These are phyloP conservation scores for Onthophagus sagittarius DNA, from an alignment of 2,888 invertebrate species.

Conservation along the genomic window DNA sequence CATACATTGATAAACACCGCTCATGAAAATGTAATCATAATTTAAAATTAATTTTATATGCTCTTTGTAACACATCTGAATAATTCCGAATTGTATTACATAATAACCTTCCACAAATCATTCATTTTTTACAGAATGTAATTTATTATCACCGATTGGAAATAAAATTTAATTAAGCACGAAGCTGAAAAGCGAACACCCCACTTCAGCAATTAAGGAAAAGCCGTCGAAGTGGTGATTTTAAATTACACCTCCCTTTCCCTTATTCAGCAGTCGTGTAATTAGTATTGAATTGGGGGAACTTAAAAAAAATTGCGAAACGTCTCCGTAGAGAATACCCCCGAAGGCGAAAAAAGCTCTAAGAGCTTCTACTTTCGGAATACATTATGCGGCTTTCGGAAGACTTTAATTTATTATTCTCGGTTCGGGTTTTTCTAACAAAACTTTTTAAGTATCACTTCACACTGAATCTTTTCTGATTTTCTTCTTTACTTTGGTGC, in stretches of 20 bases:
- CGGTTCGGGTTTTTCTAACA: neutral
- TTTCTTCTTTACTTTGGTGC: neutral
- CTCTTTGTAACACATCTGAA: neutral
- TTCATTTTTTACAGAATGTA: neutral
- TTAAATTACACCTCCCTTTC: slow-evolving; percentile 7
- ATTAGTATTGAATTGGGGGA: slow-evolving; percentile 10
- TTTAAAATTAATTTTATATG: neutral
- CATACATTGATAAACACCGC: neutral
- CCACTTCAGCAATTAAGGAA: slow-evolving; percentile 1
- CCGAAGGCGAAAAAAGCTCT: neutral
- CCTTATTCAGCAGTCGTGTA: neutral
- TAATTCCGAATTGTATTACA: no score
- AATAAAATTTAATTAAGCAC: slow-evolving; percentile 1
- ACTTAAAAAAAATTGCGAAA: slow-evolving; percentile 2
- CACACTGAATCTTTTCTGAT: neutral
- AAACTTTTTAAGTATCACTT: neutral
- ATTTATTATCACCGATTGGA: slow-evolving; percentile 6
- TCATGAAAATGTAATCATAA: neutral
- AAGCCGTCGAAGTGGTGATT: neutral
- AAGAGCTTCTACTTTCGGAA: slow-evolving; percentile 9
- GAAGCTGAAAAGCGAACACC: neutral
- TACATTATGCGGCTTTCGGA: slow-evolving; percentile 10
- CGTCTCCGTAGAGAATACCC: slow-evolving; percentile 4
- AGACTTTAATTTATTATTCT: slow-evolving; percentile 8
- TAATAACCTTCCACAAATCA: neutral